Base-by-base conservation (phyloP, 1,140 invertebrate species). In the Zaprionus inermis region DNA sequence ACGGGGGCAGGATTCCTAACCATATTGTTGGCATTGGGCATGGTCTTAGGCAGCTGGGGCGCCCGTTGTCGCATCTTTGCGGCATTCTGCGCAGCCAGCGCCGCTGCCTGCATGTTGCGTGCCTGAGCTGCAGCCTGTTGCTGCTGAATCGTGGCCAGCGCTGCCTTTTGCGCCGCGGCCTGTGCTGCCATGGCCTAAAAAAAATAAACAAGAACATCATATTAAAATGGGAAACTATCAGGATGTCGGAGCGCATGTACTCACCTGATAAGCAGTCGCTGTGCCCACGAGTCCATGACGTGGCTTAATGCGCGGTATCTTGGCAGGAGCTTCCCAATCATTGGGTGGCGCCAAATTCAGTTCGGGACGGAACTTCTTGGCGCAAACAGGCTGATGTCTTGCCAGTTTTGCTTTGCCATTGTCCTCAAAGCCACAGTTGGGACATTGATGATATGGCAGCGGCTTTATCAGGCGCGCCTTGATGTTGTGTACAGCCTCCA, bases 371-470 rank as follows among this genome's bases (percentile, higher is more conserved):
- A 98, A 98, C 92, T 97, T 97, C 92, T 98, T 98, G 16, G 95
- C 94, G 93, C 98, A 99, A 4, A 97, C 95, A n/a, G 96, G 94
- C 69, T 96, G 94, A 93, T 99, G 98, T 16, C 97, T 94, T 0
- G 96, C 97, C 57, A 98, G 93, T 93, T 98, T 98, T n/a, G 96
- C 96, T 92, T 98, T 98, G 64, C 97, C 96, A 90, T 98, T 98
- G 81, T 98, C 97, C 92, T 99, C 98, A 89, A 98, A 99, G 1
- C 97, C 96, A 94, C 98, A 99, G 86, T 98, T 97, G 0, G 97
- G 95, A 92, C 98, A 99, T 82, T 98, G 97, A 93, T 98, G 98
- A 91, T 97, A 97, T 0, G 96, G 95, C 34, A 96, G 95, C 9
- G 97, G 97, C 63, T 96, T 94, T 79, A 98, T 97, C 41, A 98